Base-by-base conservation (phyloP, 2,797 vertebrate genomes). In the Hippocampus kuda region DNA sequence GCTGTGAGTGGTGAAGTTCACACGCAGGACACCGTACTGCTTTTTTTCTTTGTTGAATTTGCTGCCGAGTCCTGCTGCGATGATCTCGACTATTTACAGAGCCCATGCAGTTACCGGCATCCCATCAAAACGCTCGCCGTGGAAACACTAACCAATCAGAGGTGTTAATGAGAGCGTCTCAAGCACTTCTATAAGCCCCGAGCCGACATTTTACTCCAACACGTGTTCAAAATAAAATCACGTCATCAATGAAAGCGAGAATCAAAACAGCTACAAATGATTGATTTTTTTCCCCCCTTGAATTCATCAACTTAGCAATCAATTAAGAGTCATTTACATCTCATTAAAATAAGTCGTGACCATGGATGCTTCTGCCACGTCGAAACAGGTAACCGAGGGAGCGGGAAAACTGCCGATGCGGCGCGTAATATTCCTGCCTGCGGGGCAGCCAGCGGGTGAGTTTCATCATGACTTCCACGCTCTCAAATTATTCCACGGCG, bases 381-480 rank as follows among this genome's bases (percentile, higher is more conserved):
- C 79, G 72, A 67, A 54, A 41, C 2, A 69, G 73, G 69, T 62
- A 67, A 77, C 69, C 34, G 48, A 74, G 68, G 81, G 7, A 68
- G 68, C 66, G 68, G 67, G 46, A 75, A 65, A 2, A 46, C 41
- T 42, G 74, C 16, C 53, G 65, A 71, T 30, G 67, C 68, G 42
- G 67, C 3, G 8, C 77, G 66, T 81, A 68, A 84, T 79, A 73
- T 82, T 72, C 27, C 42, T 66, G 75, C 78, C 81, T 68, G 16
- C 76, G 68, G 79, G 68, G 59, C 11, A 62, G 81, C 85, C 81
- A 3, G 59, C 30, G 73, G 83, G 79, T 72, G 79, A 59, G 82
- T 84, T 83, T 75, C 80, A 82, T 84, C 78, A 84, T 82, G 81
- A 82, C 75, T 72, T 77, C 77, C 65, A 68, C 68, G 62, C 80